Evolutionary conservation across 2,113 vertebrate genomes (phyloP).

Genomic region (Peromyscus leucopus): DNA sequence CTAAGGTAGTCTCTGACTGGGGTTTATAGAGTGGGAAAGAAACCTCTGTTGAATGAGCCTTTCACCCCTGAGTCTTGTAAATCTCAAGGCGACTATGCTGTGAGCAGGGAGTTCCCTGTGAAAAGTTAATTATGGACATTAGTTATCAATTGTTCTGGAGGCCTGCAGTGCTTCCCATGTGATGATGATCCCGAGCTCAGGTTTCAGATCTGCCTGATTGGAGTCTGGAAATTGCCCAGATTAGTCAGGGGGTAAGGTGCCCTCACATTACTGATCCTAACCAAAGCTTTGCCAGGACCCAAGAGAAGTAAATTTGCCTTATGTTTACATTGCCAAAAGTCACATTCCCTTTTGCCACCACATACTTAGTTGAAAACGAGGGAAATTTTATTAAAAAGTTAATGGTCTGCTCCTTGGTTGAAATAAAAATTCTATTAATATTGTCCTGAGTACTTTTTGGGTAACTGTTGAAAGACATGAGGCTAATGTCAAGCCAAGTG

Average conservation of each 20-base stretch:
- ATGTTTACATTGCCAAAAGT: constrained; percentile 32
- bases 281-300: constrained; percentile 43
- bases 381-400: constrained; percentile 59
- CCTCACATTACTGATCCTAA: constrained; percentile 50
- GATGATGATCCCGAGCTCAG: background rate
- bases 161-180: background rate
- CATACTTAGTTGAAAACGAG: constrained; percentile 54
- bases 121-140: constrained; percentile 30
- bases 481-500: constrained; percentile 12
- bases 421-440: constrained; percentile 47
- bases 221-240: background rate
- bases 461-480: constrained; percentile 33
- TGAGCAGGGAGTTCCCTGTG: background rate
- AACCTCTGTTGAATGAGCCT: background rate
- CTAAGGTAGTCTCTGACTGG: background rate
- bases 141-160: background rate
- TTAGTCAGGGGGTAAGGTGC: background rate
- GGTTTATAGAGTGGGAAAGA: background rate
- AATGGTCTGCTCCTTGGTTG: constrained; percentile 56
- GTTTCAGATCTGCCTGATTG: background rate
- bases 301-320: constrained; percentile 44
- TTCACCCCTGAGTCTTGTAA: background rate
- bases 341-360: constrained; percentile 49
- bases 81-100: background rate
- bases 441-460: background rate